These are phyloP conservation scores for Gallinago paraguaiae DNA, from an alignment of 2,113 vertebrate species.

Conservation along the genomic window DNA sequence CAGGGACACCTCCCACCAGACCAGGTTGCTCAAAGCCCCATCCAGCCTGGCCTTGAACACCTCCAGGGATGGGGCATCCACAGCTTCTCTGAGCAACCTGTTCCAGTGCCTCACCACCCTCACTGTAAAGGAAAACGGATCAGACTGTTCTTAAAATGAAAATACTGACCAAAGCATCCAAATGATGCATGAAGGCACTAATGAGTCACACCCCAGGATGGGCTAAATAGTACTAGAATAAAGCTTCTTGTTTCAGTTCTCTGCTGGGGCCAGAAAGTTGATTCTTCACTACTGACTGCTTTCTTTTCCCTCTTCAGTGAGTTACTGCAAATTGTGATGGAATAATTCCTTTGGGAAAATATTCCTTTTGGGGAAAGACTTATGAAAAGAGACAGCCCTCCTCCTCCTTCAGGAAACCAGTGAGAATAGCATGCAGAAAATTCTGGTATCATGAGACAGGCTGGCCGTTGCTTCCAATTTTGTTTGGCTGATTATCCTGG, in stretches of 20 bases:
- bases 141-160: neutral
- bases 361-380: slow-evolving; percentile 1
- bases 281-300: neutral
- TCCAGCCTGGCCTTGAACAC: no score
- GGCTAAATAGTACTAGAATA: neutral
- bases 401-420: neutral
- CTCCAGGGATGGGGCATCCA: no score
- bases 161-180: slow-evolving; percentile 11
- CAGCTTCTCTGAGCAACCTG: no score
- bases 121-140: neutral
- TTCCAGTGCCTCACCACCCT: no score
- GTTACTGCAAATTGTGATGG: neutral
- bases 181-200: neutral
- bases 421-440: neutral
- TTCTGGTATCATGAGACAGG: neutral
- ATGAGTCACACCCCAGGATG: slow-evolving; percentile 14
- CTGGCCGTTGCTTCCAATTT: neutral
- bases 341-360: neutral
- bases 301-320: neutral
- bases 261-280: neutral
- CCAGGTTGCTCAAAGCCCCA: no score
- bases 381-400: neutral
- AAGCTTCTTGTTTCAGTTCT: neutral
- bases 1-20: no score
- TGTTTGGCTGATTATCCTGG: neutral